Evolutionary conservation across 2,797 vertebrate species (phyloP).

Genomic region (Peromyscus eremicus): DNA sequence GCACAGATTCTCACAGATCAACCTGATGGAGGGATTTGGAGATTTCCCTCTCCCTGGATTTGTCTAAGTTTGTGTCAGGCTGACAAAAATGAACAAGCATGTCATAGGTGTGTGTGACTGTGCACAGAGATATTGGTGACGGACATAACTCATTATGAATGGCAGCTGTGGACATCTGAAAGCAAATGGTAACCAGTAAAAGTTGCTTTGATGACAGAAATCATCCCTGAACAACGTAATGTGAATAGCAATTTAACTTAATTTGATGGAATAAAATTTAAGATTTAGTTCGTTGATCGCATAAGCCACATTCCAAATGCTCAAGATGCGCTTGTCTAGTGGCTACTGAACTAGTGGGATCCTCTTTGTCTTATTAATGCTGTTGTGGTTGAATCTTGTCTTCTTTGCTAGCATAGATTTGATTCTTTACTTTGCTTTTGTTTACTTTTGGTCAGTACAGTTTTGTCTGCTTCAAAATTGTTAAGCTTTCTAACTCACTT

Average conservation of each 20-base stretch:
- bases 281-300: neutral
- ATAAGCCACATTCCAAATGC: neutral
- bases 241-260: neutral
- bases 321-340: neutral
- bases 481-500: neutral
- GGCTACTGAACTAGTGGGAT: too few species aligned
- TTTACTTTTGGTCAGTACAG: conserved; percentile 5
- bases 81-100: neutral
- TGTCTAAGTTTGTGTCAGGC: neutral
- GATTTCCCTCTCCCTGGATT: neutral
- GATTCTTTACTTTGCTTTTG: neutral
- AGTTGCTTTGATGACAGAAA: conserved; percentile 8
- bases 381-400: conserved; percentile 20
- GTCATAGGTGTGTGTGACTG: neutral
- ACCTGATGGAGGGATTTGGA: neutral
- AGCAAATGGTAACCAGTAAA: neutral
- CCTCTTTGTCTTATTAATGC: neutral
- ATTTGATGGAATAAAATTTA: neutral
- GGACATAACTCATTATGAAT: neutral
- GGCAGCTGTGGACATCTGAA: neutral
- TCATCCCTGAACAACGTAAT: neutral
- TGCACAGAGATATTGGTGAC: neutral
- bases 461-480: conserved; percentile 4
- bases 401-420: neutral
- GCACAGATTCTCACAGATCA: neutral